phyloP scores from a whole-genome alignment of 1,140 invertebrate genomes.

The Drosophila arawakana region DNA sequence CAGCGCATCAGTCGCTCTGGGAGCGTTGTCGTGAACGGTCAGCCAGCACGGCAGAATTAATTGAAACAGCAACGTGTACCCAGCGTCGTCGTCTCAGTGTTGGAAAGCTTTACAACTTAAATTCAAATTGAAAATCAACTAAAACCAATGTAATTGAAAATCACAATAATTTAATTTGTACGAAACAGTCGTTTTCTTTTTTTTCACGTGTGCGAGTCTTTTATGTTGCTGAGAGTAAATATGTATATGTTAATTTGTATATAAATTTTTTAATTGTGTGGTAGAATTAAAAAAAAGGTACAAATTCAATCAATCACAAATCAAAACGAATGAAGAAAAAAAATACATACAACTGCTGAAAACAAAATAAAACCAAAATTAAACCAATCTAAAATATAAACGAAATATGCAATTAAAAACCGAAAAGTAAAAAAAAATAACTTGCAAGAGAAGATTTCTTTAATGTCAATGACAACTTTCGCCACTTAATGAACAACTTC shows the following conservation, averaged over 20 bases:
- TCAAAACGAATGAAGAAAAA: too few species aligned
- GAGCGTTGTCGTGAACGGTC: slow-evolving; percentile 77
- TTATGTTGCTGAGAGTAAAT: too few species aligned
- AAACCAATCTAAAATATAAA: too few species aligned
- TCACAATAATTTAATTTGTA: background rate
- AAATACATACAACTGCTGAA: too few species aligned
- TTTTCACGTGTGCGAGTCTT: too few species aligned
- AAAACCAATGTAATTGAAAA: slow-evolving; percentile 15
- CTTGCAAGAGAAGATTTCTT: slow-evolving; percentile 40
- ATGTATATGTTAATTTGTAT: too few species aligned
- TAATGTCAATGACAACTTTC: slow-evolving; percentile 57
- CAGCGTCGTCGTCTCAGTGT: slow-evolving; percentile 47
- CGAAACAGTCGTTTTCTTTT: background rate
- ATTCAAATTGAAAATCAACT: slow-evolving; percentile 11
- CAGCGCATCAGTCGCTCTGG: slow-evolving; percentile 71
- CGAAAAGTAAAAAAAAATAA: slow-evolving; percentile 5
- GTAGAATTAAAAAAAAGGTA: too few species aligned
- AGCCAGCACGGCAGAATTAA: slow-evolving; percentile 59
- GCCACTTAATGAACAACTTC: slow-evolving; percentile 80
- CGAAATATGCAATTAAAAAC: too few species aligned
- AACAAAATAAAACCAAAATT: too few species aligned
- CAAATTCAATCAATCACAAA: too few species aligned
- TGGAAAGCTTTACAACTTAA: slow-evolving; percentile 23
- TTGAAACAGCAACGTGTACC: slow-evolving; percentile 47
- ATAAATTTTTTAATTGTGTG: too few species aligned